Base-by-base conservation (phyloP, 2,888 invertebrate species). In the Amphimallon solstitiale region DNA sequence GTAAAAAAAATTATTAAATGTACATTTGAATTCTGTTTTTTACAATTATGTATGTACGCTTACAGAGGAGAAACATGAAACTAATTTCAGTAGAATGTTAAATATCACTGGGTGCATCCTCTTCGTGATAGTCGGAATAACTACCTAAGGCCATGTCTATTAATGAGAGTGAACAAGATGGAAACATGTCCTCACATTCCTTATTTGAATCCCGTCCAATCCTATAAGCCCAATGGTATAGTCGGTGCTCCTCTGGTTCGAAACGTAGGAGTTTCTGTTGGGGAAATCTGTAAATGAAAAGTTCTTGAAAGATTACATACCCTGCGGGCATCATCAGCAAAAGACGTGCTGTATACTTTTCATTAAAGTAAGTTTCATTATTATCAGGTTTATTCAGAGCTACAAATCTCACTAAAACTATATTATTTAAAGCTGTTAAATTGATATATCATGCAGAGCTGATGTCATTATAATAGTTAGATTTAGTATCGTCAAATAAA, bases 81-180 rank as follows among this genome's bases (percentile, higher is more conserved):
- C 34, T 51, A 51, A 51, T 51, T 51, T 14, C 5, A 9, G n/a
- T 15, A 34, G 14, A n/a, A 51, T 2, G 35, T 35, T 35, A 34
- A 14, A 35, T 52, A 15, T 51, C 34, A 35, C 35, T 51, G 4
- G 35, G 12, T n/a, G 37, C 14, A 15, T 51, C 51, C 35, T 51
- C 34, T 10, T 51, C 15, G 1, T 17, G 15, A 9, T 35, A 35
- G 19, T 34, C 17, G 17, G 54, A 66, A 48, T 65, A 79, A 67
- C 77, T 73, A 2, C 92, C 92, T 71, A 91, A 82, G 2, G 90
- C 91, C 79, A 91, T 79, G 75, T 92, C 90, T 54, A 92, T 85
- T 69, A 92, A 78, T 0, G 92, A 92, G 73, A 92, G 84, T 6
- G 88, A 88, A 78, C 92, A 93, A 12, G 81, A 82, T 66, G 86